Percentiles rank a stretch among this genome's conserved stretches.
These are phyloP conservation scores for Oncorhynchus gorbuscha DNA, from an alignment of 2,113 vertebrate species.

Conservation along the genomic window DNA sequence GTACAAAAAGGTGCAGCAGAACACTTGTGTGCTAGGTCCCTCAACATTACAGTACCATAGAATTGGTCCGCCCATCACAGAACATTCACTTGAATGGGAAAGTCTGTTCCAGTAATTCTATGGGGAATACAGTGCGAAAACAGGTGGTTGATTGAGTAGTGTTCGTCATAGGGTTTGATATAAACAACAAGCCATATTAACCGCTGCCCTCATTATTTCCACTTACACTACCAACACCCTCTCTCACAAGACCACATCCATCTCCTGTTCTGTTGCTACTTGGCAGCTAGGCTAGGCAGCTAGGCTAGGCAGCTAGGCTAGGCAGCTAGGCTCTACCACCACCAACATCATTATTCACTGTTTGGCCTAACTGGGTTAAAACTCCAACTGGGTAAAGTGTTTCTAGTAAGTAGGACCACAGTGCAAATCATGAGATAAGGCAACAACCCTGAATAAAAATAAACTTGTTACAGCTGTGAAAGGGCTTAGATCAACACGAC, in stretches of 20 bases:
- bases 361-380: neutral
- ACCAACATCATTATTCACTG: neutral
- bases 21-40: no score
- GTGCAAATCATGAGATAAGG: constrained; percentile 3
- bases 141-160: neutral
- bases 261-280: neutral
- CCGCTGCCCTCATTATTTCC: neutral
- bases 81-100: no score
- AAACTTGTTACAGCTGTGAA: neutral
- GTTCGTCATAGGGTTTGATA: neutral
- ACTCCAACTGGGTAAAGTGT: neutral
- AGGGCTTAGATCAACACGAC: neutral
- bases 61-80: no score
- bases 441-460: neutral
- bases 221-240: neutral
- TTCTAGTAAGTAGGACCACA: neutral
- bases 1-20: no score
- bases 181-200: neutral
- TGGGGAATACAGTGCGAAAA: neutral
- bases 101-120: no score
- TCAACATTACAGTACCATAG: neutral
- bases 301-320: neutral
- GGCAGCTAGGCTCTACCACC: neutral
- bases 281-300: neutral
- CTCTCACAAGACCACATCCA: neutral